phyloP scores from a whole-genome alignment of 1,140 invertebrate genomes.

The Drosophila watanabei region DNA sequence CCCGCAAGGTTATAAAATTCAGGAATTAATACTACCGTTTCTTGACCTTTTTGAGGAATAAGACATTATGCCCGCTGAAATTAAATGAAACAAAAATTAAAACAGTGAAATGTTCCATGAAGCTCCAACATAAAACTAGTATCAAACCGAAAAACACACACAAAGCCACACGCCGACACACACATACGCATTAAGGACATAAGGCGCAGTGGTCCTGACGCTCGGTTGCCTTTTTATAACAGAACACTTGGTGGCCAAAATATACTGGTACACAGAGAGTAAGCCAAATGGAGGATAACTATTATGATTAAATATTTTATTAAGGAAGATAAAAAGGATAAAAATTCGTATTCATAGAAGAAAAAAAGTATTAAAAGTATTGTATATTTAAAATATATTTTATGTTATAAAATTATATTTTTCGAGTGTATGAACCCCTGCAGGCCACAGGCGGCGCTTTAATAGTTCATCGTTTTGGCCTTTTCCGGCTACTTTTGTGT shows the following conservation, averaged over 20 bases:
- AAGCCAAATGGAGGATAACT: too few relatives aligned
- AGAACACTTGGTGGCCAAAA: conserved; percentile 52
- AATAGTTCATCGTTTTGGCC: conserved; percentile 69
- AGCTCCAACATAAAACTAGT: conserved; percentile 9
- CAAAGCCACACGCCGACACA: conserved; percentile 32
- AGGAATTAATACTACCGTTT: neutral
- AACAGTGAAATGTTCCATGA: conserved; percentile 62
- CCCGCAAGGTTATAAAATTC: too few relatives aligned
- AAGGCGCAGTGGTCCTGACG: conserved; percentile 42
- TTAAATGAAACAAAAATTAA: conserved; percentile 67
- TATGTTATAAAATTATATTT: neutral
- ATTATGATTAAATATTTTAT: neutral
- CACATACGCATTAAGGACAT: conserved; percentile 40
- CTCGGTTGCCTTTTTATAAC: conserved; percentile 78
- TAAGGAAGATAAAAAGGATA: fast-evolving
- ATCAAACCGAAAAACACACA: conserved; percentile 16
- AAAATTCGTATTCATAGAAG: neutral
- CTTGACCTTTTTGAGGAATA: neutral
- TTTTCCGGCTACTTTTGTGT: conserved; percentile 27
- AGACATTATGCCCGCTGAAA: conserved; percentile 35
- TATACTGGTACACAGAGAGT: neutral
- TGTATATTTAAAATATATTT: too few relatives aligned
- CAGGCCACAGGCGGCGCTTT: conserved; percentile 58
- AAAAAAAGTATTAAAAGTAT: neutral
- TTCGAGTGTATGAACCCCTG: conserved; percentile 8